phyloP scores from a whole-genome alignment of 2,888 invertebrate genomes.

The Gandaritis pyraliata region DNA sequence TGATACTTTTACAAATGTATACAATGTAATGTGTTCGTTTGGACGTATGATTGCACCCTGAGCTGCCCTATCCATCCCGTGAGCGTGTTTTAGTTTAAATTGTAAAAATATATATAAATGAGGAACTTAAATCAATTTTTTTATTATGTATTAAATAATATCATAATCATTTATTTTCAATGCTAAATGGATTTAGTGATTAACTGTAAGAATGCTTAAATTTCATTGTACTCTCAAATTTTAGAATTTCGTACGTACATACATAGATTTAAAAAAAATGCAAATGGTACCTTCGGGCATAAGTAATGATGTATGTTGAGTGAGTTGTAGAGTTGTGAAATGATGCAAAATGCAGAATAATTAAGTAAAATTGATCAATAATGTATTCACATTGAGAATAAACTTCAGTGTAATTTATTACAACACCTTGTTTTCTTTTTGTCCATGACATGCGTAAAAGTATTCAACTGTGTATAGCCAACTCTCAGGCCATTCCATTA shows the following conservation, averaged over 20 bases:
- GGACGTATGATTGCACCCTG: conserved; percentile 78
- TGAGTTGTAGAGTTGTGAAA: conserved; percentile 77
- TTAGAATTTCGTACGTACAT: conserved; percentile 74
- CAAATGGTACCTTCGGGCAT: conserved; percentile 66
- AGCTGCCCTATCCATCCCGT: conserved; percentile 63
- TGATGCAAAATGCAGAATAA: conserved; percentile 61
- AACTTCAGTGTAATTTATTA: conserved; percentile 85
- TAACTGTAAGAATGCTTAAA: conserved; percentile 81
- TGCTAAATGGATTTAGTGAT: conserved; percentile 80
- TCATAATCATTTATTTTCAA: conserved; percentile 80
- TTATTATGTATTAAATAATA: conserved; percentile 58
- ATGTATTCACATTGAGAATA: conserved; percentile 82
- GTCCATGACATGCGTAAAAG: no score
- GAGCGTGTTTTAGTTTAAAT: conserved; percentile 80
- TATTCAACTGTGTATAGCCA: no score
- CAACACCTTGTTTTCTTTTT: conserved; percentile 56
- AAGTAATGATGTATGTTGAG: conserved; percentile 77
- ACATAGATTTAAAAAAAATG: conserved; percentile 60
- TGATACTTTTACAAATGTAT: conserved; percentile 85
- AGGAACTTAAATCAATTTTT: conserved; percentile 80
- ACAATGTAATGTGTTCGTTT: conserved; percentile 83
- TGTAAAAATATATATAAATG: conserved; percentile 71
- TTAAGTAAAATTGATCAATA: conserved; percentile 74
- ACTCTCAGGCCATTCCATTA: no score
- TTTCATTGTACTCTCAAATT: conserved; percentile 79